Conservation (phyloP, 2,888 invertebrate species). For the Andrena minutula region DNA sequence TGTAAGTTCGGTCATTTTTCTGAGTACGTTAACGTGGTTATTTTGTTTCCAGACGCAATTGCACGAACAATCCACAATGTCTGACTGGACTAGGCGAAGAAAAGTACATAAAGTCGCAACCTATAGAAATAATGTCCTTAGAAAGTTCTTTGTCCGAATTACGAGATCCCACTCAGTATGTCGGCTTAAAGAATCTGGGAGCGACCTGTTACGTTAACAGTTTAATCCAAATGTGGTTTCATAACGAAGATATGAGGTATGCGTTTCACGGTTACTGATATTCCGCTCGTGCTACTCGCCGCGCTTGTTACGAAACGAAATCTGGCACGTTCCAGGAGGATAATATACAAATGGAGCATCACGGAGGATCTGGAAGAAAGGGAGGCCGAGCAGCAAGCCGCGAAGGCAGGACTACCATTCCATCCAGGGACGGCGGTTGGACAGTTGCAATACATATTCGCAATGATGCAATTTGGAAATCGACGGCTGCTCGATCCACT, state of each 20-base stretch:
- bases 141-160: slow-evolving; percentile 83
- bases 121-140: slow-evolving; percentile 83
- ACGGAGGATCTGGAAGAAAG: slow-evolving; percentile 83
- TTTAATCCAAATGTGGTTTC: slow-evolving; percentile 88
- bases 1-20: not conserved
- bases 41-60: slow-evolving; percentile 86
- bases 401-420: slow-evolving; percentile 77
- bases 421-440: slow-evolving; percentile 85
- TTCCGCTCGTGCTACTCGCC: not conserved
- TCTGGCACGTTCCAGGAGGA: slow-evolving; percentile 82
- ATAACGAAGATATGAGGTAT: slow-evolving; percentile 87
- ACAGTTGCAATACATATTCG: slow-evolving; percentile 88
- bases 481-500: slow-evolving; percentile 87
- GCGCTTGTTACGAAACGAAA: slow-evolving; percentile 18
- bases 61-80: slow-evolving; percentile 87
- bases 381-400: slow-evolving; percentile 68
- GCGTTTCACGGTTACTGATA: not conserved
- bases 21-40: slow-evolving; percentile 20
- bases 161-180: slow-evolving; percentile 85
- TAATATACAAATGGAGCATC: slow-evolving; percentile 87
- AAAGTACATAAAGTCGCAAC: slow-evolving; percentile 86
- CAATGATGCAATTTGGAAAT: slow-evolving; percentile 87
- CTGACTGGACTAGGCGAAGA: slow-evolving; percentile 87
- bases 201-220: slow-evolving; percentile 90
- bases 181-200: slow-evolving; percentile 88